Evolutionary conservation across 2,797 vertebrate genomes (phyloP), one percentile per base, ranked within the genome.

Genomic region (Sebastolobus altivelis): DNA sequence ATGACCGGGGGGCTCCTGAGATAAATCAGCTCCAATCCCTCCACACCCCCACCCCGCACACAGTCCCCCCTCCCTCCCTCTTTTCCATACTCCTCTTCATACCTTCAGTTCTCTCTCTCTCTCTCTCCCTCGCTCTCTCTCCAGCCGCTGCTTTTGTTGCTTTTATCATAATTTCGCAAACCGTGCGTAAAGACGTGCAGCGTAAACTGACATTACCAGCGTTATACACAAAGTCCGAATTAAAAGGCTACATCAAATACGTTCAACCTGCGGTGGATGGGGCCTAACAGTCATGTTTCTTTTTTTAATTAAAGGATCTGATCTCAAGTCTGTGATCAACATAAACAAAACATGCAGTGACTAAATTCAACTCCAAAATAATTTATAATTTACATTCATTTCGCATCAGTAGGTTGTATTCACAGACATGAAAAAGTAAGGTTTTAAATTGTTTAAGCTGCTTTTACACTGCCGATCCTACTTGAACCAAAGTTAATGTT

Each of bases 1-100:
- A 97, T 96, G 95, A 96, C 96, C 95, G 83, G 93, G 88, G 95
- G 93, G 77, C 94, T 96, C 91, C 93, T 71, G 93, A 96, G 86
- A 95, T 95, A 97, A 96, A 97, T 96, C 97, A 96, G 94, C 94
- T 85, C 75, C 74, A 54, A 61, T 65, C 75, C 75, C 65, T 25
- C 93, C 93, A 90, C 90, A 91, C 91, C 90, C 55, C 91, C 18
- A 35, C 9, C 13, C n/a, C 16, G 33, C 33, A 35, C 33, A 35
- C 33, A 35, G 4, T 35, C 33, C 11, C 7, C 56, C 55, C 56
- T 27, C 63, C 35, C 52, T 35, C n/a, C n/a, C 52, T 25, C 46
- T 46, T 27, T 6, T 62, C 52, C 49, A 16, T 20, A 66, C 67
- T 76, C 29, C 58, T 88, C 81, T 72, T 72, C 76, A 80, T 79